Percentiles rank a stretch among this genome's conserved stretches.
phyloP scores from a whole-genome alignment of 2,797 vertebrate species.

The Myotis daubentonii region DNA sequence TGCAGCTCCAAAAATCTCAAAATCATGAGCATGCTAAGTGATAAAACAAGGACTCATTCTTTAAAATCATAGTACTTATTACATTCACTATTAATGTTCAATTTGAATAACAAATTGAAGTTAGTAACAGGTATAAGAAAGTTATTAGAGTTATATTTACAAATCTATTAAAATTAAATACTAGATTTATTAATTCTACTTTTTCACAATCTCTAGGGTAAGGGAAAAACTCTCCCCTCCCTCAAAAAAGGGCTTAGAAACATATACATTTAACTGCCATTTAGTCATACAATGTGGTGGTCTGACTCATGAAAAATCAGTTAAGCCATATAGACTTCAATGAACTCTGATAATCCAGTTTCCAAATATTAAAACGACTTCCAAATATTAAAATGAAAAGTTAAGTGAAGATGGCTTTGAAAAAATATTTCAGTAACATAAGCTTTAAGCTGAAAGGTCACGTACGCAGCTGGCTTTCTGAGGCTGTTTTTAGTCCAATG shows the following conservation, averaged over 20 bases:
- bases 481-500: neutral
- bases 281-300: neutral
- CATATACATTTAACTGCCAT: neutral
- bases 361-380: neutral
- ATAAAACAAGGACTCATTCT: neutral
- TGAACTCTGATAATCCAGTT: neutral
- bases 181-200: neutral
- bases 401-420: neutral
- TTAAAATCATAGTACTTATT: neutral
- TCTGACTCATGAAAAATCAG: neutral
- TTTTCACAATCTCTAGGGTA: neutral
- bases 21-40: neutral
- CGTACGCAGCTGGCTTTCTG: neutral
- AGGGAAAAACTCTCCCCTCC: too few species aligned
- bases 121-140: neutral
- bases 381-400: neutral
- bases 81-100: slow-evolving; percentile 20
- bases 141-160: neutral
- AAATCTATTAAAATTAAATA: neutral
- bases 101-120: neutral
- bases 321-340: neutral
- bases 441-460: neutral
- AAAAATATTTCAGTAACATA: neutral
- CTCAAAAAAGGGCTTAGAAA: neutral
- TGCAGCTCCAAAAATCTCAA: neutral